A percentile compares a stretch with the other conserved stretches of the same genome.
Conservation (phyloP, 2,888 invertebrate species). For the Notodonta dromedarius region DNA sequence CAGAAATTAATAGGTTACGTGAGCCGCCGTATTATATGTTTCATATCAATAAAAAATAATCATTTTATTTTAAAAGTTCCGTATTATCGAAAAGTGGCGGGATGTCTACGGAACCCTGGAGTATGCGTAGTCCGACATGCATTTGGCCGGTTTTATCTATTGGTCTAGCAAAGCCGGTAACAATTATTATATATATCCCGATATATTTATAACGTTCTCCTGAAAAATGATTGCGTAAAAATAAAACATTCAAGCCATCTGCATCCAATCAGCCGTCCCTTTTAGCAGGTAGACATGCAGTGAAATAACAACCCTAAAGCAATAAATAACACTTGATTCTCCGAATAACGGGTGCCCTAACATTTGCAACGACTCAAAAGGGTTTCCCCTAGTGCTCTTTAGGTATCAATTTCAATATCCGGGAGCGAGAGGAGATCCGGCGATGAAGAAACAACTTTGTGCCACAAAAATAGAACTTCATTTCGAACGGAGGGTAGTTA, state of each 20-base stretch:
- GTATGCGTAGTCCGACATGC: no score
- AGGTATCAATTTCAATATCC: slow-evolving; percentile 36
- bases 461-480: background rate
- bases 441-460: slow-evolving; percentile 9
- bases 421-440: slow-evolving; percentile 13
- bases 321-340: slow-evolving; percentile 26
- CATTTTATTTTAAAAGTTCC: no score
- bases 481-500: slow-evolving; percentile 6
- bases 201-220: no score
- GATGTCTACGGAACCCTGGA: no score
- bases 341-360: slow-evolving; percentile 21
- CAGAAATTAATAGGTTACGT: no score
- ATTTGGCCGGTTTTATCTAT: no score
- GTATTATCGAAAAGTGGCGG: no score
- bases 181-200: no score
- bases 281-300: slow-evolving; percentile 22
- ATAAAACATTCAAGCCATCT: background rate
- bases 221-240: no score
- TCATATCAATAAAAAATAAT: no score
- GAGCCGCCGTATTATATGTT: no score
- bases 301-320: slow-evolving; percentile 6
- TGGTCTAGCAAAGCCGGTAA: no score
- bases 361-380: slow-evolving; percentile 25
- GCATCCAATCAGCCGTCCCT: slow-evolving; percentile 6
- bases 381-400: slow-evolving; percentile 19